Evolutionary conservation across 2,797 vertebrate species (phyloP).

Genomic region (Nothura maculosa): DNA sequence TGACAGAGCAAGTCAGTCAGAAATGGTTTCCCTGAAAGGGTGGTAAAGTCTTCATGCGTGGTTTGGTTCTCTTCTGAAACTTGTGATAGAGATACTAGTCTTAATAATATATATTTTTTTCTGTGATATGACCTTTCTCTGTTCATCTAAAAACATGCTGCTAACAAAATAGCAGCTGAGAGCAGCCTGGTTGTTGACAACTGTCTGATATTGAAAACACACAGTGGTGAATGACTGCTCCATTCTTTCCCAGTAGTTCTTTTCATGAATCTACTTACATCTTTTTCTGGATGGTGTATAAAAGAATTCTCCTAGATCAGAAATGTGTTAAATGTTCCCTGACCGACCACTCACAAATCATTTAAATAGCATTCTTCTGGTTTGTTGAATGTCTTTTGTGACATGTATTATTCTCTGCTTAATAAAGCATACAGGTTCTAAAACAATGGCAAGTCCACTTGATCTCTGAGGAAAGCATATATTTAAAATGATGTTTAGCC

Average conservation of each 20-base stretch:
- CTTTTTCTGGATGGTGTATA: neutral
- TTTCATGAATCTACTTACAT: neutral
- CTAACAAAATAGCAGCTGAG: neutral
- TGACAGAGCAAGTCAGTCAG: neutral
- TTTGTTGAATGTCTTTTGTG: slow-evolving; percentile 5
- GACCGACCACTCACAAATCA: neutral
- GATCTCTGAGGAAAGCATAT: neutral
- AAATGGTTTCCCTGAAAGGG: neutral
- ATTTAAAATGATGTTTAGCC: slow-evolving; percentile 28
- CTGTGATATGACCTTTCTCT: neutral
- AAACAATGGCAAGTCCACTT: neutral
- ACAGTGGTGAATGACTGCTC: neutral
- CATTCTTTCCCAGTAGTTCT: neutral
- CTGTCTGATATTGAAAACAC: neutral
- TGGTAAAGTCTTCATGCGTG: neutral
- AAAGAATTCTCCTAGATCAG: neutral
- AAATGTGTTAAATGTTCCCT: neutral
- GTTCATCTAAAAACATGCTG: neutral
- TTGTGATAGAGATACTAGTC: neutral
- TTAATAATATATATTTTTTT: neutral
- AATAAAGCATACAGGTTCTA: neutral
- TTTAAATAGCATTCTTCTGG: neutral
- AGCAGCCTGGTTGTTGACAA: neutral
- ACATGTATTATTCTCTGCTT: slow-evolving; percentile 18
- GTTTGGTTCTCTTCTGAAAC: neutral